Evolutionary conservation across 2,113 vertebrate genomes (phyloP).

Genomic region (Prinia subflava): DNA sequence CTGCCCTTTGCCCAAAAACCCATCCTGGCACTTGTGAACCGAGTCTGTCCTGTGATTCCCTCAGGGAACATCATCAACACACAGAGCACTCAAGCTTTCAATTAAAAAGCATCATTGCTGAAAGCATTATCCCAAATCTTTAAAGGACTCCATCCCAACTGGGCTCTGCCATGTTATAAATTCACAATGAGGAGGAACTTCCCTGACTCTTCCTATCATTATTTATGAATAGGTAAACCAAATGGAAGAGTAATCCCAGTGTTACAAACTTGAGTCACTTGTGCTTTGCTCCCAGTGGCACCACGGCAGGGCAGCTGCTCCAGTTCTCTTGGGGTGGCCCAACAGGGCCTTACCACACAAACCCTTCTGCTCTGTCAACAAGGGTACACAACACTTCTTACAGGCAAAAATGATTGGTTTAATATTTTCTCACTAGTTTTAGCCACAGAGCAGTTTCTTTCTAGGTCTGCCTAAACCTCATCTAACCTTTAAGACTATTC

Average conservation of each 20-base stretch:
- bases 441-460: neutral
- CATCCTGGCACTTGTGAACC: neutral
- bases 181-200: neutral
- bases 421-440: neutral
- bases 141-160: rapidly evolving
- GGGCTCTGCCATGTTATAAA: neutral
- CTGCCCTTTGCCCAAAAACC: neutral
- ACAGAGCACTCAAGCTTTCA: neutral
- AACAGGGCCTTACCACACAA: neutral
- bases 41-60: neutral
- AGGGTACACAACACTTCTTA: neutral
- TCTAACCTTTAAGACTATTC: neutral
- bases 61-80: neutral
- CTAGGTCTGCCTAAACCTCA: neutral
- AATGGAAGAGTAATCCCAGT: neutral
- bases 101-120: neutral
- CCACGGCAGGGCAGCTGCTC: neutral
- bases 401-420: neutral
- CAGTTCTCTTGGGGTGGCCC: neutral
- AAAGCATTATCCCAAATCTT: neutral
- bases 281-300: neutral
- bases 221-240: neutral
- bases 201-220: neutral
- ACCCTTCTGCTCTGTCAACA: neutral
- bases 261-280: neutral